phyloP scores from a whole-genome alignment of 2,113 vertebrate genomes.

The Tetraodon nigroviridis region DNA sequence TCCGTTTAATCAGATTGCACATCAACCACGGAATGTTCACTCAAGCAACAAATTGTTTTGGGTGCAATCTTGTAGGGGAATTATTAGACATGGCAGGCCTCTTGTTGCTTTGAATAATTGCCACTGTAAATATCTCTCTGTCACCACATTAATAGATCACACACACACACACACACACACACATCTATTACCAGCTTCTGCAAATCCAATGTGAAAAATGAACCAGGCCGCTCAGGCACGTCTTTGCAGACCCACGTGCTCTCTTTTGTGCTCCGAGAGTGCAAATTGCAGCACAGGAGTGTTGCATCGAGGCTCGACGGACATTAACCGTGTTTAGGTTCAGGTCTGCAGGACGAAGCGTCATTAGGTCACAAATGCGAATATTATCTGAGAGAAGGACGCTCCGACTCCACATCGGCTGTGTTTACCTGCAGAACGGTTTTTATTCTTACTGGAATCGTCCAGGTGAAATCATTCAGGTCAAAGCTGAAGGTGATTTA shows the following conservation, averaged over 20 bases:
- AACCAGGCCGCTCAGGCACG: constrained; percentile 10
- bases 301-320: too few species aligned
- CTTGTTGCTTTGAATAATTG: constrained; percentile 51
- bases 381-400: constrained; percentile 1
- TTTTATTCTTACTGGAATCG: too few species aligned
- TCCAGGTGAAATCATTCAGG: too few species aligned
- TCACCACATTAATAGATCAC: constrained; percentile 37
- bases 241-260: background rate
- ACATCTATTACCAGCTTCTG: constrained; percentile 29
- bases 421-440: too few species aligned
- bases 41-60: constrained; percentile 73
- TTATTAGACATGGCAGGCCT: constrained; percentile 53
- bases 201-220: constrained; percentile 22
- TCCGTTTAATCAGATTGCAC: constrained; percentile 59
- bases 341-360: background rate
- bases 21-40: constrained; percentile 51
- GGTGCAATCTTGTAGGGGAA: constrained; percentile 48
- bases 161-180: too few species aligned
- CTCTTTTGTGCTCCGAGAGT: background rate
- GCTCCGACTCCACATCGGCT: too few species aligned
- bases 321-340: background rate
- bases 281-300: constrained; percentile 17
- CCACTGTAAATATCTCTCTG: constrained; percentile 40
- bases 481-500: too few species aligned
- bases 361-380: constrained; percentile 27